Percentiles rank a stretch among this genome's conserved stretches.
phyloP scores from a whole-genome alignment of 2,113 vertebrate species.

The Megaceryle maxima region DNA sequence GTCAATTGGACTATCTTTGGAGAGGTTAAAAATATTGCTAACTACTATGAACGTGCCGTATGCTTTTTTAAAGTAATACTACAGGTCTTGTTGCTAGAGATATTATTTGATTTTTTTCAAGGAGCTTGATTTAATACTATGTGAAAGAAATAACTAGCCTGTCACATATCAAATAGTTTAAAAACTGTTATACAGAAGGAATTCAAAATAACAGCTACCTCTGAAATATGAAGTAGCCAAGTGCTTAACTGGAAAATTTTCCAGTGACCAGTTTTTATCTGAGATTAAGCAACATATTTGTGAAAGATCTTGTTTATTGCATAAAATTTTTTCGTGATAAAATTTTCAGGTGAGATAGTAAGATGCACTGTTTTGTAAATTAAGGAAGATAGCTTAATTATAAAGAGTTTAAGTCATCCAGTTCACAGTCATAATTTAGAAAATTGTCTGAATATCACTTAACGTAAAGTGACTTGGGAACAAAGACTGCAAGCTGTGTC shows the following conservation, averaged over 20 bases:
- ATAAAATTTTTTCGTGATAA: neutral
- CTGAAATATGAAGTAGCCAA: neutral
- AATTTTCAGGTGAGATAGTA: neutral
- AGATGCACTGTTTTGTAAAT: neutral
- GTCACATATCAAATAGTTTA: neutral
- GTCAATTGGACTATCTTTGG: neutral
- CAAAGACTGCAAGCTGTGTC: neutral
- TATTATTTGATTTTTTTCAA: neutral
- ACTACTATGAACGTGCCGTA: neutral
- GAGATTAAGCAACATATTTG: neutral
- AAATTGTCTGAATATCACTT: neutral
- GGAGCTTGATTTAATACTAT: neutral
- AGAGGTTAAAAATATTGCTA: neutral
- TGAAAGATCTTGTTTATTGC: neutral
- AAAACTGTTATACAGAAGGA: neutral
- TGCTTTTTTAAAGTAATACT: neutral
- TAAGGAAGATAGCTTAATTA: neutral
- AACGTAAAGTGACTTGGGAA: neutral
- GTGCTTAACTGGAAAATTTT: neutral
- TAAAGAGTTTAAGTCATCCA: neutral
- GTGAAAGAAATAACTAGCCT: neutral
- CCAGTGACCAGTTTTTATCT: neutral
- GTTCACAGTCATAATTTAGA: neutral
- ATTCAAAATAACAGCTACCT: neutral
- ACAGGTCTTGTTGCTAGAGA: neutral